These are phyloP conservation scores for Drosophila suboccidentalis DNA, from an alignment of 2,888 invertebrate species.

Conservation along the genomic window DNA sequence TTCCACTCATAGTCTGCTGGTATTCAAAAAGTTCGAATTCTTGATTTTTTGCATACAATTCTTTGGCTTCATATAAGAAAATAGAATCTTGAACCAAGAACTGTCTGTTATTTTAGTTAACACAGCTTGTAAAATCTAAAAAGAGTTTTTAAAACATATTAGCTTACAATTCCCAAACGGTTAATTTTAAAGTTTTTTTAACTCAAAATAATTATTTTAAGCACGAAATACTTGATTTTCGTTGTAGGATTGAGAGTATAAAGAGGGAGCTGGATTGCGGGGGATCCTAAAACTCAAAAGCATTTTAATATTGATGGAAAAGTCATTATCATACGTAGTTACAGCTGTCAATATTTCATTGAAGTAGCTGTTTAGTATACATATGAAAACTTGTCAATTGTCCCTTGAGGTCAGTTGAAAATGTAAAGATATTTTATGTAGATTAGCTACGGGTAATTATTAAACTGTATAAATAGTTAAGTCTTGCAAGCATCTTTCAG, in stretches of 20 bases:
- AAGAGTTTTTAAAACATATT: too few relatives aligned
- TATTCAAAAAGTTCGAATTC: too few relatives aligned
- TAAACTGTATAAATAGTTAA: constrained; percentile 25
- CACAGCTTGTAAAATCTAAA: too few relatives aligned
- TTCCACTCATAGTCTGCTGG: too few relatives aligned
- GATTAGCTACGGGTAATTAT: constrained; percentile 28
- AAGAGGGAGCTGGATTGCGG: not conserved
- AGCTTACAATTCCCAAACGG: too few relatives aligned
- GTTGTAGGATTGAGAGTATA: not conserved
- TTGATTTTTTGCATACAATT: too few relatives aligned
- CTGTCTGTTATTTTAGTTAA: too few relatives aligned
- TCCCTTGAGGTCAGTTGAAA: constrained; percentile 10
- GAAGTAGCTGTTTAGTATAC: not conserved
- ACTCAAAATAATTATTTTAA: not conserved
- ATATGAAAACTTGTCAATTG: not conserved
- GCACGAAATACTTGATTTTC: not conserved
- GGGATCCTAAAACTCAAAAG: not conserved
- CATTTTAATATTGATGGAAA: not conserved
- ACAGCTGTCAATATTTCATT: not conserved
- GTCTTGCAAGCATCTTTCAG: constrained; percentile 15
- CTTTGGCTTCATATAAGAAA: too few relatives aligned
- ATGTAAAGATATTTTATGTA: constrained; percentile 21
- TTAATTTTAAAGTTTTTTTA: too few relatives aligned
- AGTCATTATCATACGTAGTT: not conserved
- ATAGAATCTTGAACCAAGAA: too few relatives aligned